A percentile compares a stretch with the other conserved stretches of the same genome.
phyloP scores from a whole-genome alignment of 2,113 vertebrate species.

The Choloepus hoffmanni region DNA sequence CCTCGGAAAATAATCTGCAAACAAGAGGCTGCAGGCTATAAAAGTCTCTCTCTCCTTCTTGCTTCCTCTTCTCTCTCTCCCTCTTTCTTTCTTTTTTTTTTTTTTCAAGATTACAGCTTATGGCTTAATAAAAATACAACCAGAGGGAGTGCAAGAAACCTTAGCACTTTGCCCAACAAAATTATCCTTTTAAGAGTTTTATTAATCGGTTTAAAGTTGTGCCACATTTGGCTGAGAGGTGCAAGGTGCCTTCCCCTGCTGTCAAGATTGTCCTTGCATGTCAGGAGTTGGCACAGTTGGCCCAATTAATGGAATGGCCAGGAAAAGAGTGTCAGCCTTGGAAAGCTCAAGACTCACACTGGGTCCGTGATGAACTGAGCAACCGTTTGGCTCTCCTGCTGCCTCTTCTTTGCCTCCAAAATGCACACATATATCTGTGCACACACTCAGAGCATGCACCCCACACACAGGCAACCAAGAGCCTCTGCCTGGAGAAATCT shows the following conservation, averaged over 20 bases:
- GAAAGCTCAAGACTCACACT: conserved; percentile 27
- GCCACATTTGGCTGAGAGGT: conserved; percentile 76
- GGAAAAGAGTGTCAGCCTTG: conserved; percentile 65
- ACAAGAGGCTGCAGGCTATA: conserved; percentile 88
- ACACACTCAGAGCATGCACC: not conserved
- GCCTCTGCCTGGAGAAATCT: not conserved
- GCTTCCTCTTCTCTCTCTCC: conserved; percentile 53
- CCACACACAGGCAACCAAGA: not conserved
- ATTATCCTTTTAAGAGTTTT: conserved; percentile 85
- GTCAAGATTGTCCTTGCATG: conserved; percentile 72
- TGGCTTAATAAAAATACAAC: conserved; percentile 87
- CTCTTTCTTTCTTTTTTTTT: not conserved
- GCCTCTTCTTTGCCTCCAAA: not conserved
- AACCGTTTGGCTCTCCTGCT: conserved; percentile 32
- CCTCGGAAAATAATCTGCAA: conserved; percentile 89
- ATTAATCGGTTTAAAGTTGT: conserved; percentile 86
- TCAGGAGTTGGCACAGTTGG: conserved; percentile 57
- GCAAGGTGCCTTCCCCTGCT: conserved; percentile 72
- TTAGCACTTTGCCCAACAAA: conserved; percentile 77
- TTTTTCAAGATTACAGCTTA: conserved; percentile 80
- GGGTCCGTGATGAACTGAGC: not conserved
- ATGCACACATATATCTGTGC: not conserved
- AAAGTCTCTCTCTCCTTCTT: conserved; percentile 82
- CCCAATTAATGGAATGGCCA: conserved; percentile 76
- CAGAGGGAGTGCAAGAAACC: conserved; percentile 72